Conservation (phyloP, 2,888 invertebrate genomes). For the Amphipyra tragopoginis region DNA sequence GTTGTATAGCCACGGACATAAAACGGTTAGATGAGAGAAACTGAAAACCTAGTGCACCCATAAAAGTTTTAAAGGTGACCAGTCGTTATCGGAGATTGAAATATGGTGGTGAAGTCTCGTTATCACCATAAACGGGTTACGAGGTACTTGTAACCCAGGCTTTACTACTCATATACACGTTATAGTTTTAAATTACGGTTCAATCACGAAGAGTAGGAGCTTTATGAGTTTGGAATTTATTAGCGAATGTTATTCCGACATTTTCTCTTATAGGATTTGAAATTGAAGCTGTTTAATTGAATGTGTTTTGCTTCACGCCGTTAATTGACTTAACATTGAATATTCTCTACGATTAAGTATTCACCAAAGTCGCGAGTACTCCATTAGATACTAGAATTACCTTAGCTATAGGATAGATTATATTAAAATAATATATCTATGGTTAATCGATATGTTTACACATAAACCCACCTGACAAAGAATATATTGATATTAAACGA, state of each 20-base stretch:
- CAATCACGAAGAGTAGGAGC: conserved; percentile 40
- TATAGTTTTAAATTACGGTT: conserved; percentile 57
- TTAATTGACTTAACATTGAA: conserved; percentile 4
- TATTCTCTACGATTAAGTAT: conserved; percentile 9
- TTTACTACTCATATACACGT: conserved; percentile 55
- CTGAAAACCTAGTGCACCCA: conserved; percentile 41
- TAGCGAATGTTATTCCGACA: conserved; percentile 17
- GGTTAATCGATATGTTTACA: background rate
- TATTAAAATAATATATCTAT: too few relatives aligned
- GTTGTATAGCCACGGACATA: too few relatives aligned
- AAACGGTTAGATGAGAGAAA: background rate
- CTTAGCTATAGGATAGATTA: background rate
- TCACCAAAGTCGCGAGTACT: conserved; percentile 1
- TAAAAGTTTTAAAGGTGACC: conserved; percentile 69
- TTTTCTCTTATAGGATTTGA: conserved; percentile 11
- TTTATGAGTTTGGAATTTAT: conserved; percentile 44
- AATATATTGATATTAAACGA: conserved; percentile 91
- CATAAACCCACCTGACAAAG: conserved; percentile 90
- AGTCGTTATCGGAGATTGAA: conserved; percentile 62
- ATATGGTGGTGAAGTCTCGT: conserved; percentile 58
- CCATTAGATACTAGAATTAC: conserved; percentile 7
- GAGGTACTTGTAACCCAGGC: conserved; percentile 61
- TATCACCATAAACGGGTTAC: conserved; percentile 77
- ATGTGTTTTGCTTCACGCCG: conserved; percentile 11
- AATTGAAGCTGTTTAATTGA: conserved; percentile 14